Percentiles rank a stretch among this genome's conserved stretches.
These are phyloP conservation scores for Pristionchus maxplancki DNA, from an alignment of 2,888 invertebrate species.

Conservation along the genomic window DNA sequence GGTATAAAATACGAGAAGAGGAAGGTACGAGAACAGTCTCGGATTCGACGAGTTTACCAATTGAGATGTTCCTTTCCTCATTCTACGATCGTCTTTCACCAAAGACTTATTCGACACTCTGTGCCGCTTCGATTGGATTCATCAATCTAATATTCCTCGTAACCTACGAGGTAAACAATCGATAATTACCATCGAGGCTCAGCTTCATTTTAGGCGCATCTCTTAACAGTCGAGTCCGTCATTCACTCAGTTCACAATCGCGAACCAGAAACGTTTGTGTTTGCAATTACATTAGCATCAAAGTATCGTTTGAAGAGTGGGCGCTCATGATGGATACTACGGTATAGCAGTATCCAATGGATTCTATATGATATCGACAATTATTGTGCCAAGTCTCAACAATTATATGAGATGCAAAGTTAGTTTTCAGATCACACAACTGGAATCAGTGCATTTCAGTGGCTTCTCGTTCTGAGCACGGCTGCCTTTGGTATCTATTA, in stretches of 20 bases:
- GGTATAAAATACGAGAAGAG: not conserved
- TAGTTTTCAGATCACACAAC: not conserved
- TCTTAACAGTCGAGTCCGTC: slow-evolving; percentile 30
- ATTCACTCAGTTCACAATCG: slow-evolving; percentile 39
- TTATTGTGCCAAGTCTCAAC: slow-evolving; percentile 8
- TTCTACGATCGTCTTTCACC: slow-evolving; percentile 29
- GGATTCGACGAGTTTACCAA: not conserved
- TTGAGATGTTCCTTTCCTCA: slow-evolving; percentile 2
- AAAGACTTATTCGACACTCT: not conserved
- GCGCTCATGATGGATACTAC: slow-evolving; percentile 31
- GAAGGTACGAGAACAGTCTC: not conserved
- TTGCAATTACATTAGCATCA: not conserved
- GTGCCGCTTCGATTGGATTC: not conserved
- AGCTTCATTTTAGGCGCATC: not conserved
- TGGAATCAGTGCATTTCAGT: not conserved
- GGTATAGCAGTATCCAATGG: not conserved
- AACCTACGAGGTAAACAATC: not conserved
- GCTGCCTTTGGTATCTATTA: not conserved
- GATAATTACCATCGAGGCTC: not conserved
- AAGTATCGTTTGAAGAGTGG: not conserved
- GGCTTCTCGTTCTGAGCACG: not conserved
- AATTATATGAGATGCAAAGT: slow-evolving; percentile 29
- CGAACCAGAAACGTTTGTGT: not conserved
- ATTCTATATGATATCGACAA: not conserved
- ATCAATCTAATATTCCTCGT: not conserved